A percentile compares a stretch with the other conserved stretches of the same genome.
phyloP scores from a whole-genome alignment of 2,113 vertebrate species.

The Alligator mississippiensis region DNA sequence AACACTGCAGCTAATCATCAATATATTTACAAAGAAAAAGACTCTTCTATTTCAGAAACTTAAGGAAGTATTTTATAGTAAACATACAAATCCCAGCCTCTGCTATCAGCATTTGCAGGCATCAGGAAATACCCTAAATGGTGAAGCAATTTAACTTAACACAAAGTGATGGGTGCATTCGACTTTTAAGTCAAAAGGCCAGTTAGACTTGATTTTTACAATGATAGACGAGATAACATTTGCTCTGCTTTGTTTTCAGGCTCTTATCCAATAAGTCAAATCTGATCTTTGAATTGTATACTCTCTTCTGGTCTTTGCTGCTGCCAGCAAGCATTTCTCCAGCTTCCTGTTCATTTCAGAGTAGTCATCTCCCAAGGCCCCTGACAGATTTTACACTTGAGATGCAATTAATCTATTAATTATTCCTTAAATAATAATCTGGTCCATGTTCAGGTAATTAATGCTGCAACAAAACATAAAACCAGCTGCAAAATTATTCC shows the following conservation, averaged over 20 bases:
- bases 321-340: constrained; percentile 64
- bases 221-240: constrained; percentile 69
- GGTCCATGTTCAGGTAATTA: too few relatives aligned
- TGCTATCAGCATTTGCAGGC: constrained; percentile 60
- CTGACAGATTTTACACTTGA: background rate
- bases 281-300: constrained; percentile 73
- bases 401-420: too few relatives aligned
- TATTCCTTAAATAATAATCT: too few relatives aligned
- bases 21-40: constrained; percentile 27
- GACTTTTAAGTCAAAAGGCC: constrained; percentile 63
- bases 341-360: constrained; percentile 75
- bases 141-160: constrained; percentile 29
- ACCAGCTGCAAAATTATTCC: too few relatives aligned
- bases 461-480: too few relatives aligned
- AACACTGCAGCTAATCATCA: background rate
- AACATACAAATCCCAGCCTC: constrained; percentile 42
- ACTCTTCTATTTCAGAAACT: constrained; percentile 35
- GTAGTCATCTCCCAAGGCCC: constrained; percentile 45
- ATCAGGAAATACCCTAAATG: constrained; percentile 62
- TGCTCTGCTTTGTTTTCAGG: constrained; percentile 74
- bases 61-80: constrained; percentile 36
- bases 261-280: constrained; percentile 67
- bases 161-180: constrained; percentile 40
- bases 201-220: constrained; percentile 35
- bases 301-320: constrained; percentile 41